Conservation (phyloP, 2,797 vertebrate genomes). For the Cyclopterus lumpus region DNA sequence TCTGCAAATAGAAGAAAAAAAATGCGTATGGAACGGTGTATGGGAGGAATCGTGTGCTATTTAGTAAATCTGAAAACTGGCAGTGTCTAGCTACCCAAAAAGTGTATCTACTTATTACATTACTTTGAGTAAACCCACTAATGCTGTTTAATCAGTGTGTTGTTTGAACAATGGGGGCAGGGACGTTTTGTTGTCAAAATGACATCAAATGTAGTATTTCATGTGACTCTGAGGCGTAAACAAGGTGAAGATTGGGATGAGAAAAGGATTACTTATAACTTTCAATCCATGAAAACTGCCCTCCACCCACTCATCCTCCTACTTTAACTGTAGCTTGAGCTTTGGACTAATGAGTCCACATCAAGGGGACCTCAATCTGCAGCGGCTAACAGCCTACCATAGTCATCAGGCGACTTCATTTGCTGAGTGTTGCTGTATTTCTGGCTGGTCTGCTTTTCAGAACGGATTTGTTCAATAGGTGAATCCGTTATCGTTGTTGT, state of each 20-base stretch:
- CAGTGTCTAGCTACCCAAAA: background rate
- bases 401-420: constrained; percentile 30
- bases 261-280: constrained; percentile 7
- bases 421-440: constrained; percentile 23
- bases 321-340: constrained; percentile 35
- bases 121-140: background rate
- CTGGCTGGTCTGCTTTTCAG: constrained; percentile 10
- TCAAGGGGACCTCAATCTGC: constrained; percentile 34
- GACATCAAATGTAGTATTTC: constrained; percentile 5
- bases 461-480: constrained; percentile 43
- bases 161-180: background rate
- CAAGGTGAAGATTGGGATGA: background rate
- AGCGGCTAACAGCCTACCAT: constrained; percentile 24
- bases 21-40: background rate
- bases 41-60: background rate
- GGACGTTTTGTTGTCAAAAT: constrained; percentile 1
- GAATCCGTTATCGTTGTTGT: constrained; percentile 2
- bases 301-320: constrained; percentile 33
- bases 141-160: constrained; percentile 13
- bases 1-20: constrained; percentile 31
- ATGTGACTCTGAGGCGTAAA: background rate
- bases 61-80: background rate
- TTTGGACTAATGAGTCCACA: constrained; percentile 63
- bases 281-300: background rate
- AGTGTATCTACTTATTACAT: background rate